Conservation (phyloP, 2,113 vertebrate species). For the Tylochromis polylepis region DNA sequence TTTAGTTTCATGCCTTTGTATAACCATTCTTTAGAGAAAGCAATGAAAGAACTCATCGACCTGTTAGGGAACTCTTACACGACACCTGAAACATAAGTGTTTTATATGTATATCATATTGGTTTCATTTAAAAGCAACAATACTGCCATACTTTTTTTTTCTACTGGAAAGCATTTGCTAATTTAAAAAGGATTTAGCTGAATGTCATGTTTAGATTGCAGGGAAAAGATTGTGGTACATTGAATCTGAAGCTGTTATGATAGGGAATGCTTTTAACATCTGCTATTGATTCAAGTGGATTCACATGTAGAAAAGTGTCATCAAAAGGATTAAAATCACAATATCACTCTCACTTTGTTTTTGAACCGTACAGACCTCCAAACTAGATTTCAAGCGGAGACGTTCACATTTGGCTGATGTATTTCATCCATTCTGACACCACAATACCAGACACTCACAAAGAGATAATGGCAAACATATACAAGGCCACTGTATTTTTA, state of each 20-base stretch:
- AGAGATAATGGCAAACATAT: not conserved
- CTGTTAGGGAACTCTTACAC: not conserved
- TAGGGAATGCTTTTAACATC: constrained; percentile 30
- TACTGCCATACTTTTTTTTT: not conserved
- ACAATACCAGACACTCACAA: constrained; percentile 7
- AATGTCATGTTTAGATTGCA: constrained; percentile 25
- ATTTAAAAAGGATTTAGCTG: not conserved
- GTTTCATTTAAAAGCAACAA: constrained; percentile 12
- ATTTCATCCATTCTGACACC: constrained; percentile 16
- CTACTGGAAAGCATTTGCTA: not conserved
- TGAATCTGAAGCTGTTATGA: constrained; percentile 12
- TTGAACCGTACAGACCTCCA: not conserved
- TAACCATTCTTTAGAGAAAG: not conserved
- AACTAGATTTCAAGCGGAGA: not conserved
- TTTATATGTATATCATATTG: not conserved
- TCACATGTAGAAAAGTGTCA: constrained; percentile 8
- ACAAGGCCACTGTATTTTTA: constrained; percentile 9
- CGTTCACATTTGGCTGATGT: not conserved
- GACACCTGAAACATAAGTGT: not conserved
- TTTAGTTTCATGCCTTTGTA: not conserved
- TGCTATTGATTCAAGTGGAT: constrained; percentile 20
- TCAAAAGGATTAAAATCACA: constrained; percentile 20
- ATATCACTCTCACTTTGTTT: not conserved
- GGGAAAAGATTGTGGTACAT: not conserved
- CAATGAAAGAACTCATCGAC: not conserved